phyloP scores from a whole-genome alignment of 2,888 invertebrate genomes.

The Perizoma affinitatum region DNA sequence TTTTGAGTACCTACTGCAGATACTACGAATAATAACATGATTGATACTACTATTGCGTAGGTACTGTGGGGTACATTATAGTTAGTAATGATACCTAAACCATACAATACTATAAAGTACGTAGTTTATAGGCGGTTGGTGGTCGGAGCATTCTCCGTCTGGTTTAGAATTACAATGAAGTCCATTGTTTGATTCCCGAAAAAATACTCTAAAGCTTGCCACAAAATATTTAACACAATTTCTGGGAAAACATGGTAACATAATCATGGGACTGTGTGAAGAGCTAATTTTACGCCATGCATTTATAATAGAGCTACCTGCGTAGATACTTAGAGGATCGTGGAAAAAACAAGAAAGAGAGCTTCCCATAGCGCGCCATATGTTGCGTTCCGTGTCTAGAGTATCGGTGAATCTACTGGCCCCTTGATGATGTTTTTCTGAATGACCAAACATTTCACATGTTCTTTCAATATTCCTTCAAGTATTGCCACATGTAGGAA shows the following conservation, averaged over 20 bases:
- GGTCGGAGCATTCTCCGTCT: slow-evolving; percentile 38
- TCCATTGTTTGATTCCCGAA: slow-evolving; percentile 49
- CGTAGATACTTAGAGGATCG: slow-evolving; percentile 39
- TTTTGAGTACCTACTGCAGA: slow-evolving; percentile 46
- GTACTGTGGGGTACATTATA: slow-evolving; percentile 1
- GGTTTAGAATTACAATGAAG: slow-evolving; percentile 48
- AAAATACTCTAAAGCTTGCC: slow-evolving; percentile 34
- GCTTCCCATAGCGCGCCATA: slow-evolving; percentile 59
- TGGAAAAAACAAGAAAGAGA: slow-evolving; percentile 58
- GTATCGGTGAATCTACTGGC: slow-evolving; percentile 20
- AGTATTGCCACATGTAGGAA: slow-evolving; percentile 46
- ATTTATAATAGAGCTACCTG: slow-evolving; percentile 33
- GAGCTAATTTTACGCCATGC: slow-evolving; percentile 24
- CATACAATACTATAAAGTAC: slow-evolving; percentile 9
- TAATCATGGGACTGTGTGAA: slow-evolving; percentile 7
- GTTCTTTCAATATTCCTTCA: slow-evolving; percentile 37
- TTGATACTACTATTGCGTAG: slow-evolving; percentile 21
- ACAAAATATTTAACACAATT: slow-evolving; percentile 12
- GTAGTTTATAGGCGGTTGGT: slow-evolving; percentile 31
- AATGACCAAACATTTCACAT: slow-evolving; percentile 46
- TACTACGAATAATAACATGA: slow-evolving; percentile 42
- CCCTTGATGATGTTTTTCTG: slow-evolving; percentile 46
- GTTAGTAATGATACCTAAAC: slow-evolving; percentile 3
- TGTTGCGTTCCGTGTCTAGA: slow-evolving; percentile 60
- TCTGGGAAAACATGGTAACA: slow-evolving; percentile 9